Evolutionary conservation across 1,140 invertebrate species (phyloP), one percentile per base, ranked within the genome.

Genomic region (Drosophila bocqueti): DNA sequence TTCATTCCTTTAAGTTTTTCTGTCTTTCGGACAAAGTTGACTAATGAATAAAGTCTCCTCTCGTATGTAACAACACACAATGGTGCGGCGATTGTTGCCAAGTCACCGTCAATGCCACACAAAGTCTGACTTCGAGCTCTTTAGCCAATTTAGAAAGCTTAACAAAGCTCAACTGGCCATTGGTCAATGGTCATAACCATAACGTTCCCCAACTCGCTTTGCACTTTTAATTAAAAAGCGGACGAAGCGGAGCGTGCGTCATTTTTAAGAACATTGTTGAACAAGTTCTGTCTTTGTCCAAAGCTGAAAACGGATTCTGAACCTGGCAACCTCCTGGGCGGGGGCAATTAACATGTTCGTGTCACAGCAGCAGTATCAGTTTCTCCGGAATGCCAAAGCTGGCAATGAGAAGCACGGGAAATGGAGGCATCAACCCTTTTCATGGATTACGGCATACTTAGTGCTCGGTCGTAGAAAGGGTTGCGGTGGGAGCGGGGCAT

Each of bases 131-230:
- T 58, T 40, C 38, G 57, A 89, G 81, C 54, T 82, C 81, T 89
- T 90, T 90, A 89, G 89, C 85, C 85, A 89, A 89, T 89, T 89
- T 89, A 91, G 85, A 76, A 49, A 76, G 85, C 85, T 89, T 89
- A 89, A 58, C 54, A 78, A 76, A 79, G 69, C 55, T 76, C 31
- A 67, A 81, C 80, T 89, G 81, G 69, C 85, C 84, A 77, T 46
- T 84, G 76, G 74, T 60, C 75, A 76, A 60, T 64, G 83, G 83
- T 83, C 76, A 89, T 89, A 89, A 83, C 83, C 76, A 64, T 52
- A 63, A 65, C 68, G 64, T 62, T 46, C 11, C 46, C 38, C 24
- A 66, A 29, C 58, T 66, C 21, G 58, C 47, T 43, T 68, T 69
- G 69, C 65, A 79, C 81, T 90, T 89, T 89, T 89, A 89, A 89